These are phyloP conservation scores for Aythya fuligula DNA, from an alignment of 2,797 vertebrate genomes.

Conservation along the genomic window DNA sequence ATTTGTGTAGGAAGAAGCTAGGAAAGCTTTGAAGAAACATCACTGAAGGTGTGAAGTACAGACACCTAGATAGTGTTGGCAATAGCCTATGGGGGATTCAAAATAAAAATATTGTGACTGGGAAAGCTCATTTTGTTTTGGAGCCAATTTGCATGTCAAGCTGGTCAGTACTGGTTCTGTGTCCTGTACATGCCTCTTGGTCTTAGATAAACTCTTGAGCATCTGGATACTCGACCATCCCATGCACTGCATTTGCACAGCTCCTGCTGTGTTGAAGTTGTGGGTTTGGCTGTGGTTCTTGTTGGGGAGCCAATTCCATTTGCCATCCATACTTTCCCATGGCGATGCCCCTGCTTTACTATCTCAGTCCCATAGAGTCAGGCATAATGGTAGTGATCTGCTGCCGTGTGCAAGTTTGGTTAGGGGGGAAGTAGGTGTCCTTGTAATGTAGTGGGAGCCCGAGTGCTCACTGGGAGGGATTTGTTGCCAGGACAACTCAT, in stretches of 20 bases:
- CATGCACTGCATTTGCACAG: neutral
- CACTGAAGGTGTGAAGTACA: neutral
- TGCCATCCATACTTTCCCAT: rapidly evolving
- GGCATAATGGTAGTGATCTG: neutral
- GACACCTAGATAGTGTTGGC: neutral
- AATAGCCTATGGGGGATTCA: neutral
- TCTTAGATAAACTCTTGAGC: neutral
- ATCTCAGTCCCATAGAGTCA: neutral
- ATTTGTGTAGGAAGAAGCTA: neutral
- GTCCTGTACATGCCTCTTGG: neutral
- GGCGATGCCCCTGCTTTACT: neutral
- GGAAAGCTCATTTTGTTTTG: neutral
- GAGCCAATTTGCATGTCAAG: neutral
- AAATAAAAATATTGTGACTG: neutral
- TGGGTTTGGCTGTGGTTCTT: neutral
- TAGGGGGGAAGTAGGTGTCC: neutral
- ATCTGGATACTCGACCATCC: too few species aligned
- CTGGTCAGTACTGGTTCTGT: neutral
- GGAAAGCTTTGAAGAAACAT: neutral
- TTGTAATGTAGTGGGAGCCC: neutral
- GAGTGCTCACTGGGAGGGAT: neutral
- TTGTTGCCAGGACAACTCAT: rapidly evolving
- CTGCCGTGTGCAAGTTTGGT: neutral
- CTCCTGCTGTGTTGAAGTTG: neutral
- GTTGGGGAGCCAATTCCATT: neutral